A percentile compares a stretch with the other conserved stretches of the same genome.
Evolutionary conservation across 2,888 invertebrate genomes (phyloP).

Genomic region (Drosophila glabriapex): DNA sequence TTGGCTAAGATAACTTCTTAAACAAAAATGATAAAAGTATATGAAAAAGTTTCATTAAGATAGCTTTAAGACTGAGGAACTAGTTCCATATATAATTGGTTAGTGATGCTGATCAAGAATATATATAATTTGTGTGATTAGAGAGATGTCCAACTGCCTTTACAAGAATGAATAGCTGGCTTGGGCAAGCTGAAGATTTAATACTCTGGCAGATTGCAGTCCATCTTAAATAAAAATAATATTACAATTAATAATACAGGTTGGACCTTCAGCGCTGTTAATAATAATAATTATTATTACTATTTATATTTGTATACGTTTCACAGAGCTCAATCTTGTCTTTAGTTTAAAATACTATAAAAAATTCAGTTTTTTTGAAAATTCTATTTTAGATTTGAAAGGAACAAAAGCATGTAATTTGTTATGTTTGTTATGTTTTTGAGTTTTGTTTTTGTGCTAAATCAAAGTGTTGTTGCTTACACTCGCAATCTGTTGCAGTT

Average conservation of each 20-base stretch:
- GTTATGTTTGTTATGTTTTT: not conserved
- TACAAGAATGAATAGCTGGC: rapidly evolving
- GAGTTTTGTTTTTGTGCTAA: slow-evolving; percentile 36
- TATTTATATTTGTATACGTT: no score
- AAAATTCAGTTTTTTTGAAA: not conserved
- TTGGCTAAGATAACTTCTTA: not conserved
- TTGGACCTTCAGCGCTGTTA: no score
- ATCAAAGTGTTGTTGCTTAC: slow-evolving; percentile 32
- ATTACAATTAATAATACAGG: not conserved
- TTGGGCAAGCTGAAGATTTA: rapidly evolving
- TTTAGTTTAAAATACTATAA: no score
- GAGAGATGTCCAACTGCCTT: not conserved
- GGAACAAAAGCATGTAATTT: not conserved
- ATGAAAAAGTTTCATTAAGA: not conserved
- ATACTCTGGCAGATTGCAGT: not conserved
- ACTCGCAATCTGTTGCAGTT: slow-evolving; percentile 39
- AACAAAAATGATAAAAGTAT: not conserved
- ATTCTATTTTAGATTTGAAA: not conserved
- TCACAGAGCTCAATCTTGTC: no score
- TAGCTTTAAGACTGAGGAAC: no score
- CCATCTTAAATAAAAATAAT: not conserved
- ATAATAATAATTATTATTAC: no score
- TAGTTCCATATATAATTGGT: not conserved
- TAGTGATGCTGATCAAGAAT: not conserved
- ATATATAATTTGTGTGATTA: not conserved